Percentiles rank a stretch among this genome's conserved stretches.
phyloP scores from a whole-genome alignment of 2,888 invertebrate species.

The Temnothorax unifasciatus region DNA sequence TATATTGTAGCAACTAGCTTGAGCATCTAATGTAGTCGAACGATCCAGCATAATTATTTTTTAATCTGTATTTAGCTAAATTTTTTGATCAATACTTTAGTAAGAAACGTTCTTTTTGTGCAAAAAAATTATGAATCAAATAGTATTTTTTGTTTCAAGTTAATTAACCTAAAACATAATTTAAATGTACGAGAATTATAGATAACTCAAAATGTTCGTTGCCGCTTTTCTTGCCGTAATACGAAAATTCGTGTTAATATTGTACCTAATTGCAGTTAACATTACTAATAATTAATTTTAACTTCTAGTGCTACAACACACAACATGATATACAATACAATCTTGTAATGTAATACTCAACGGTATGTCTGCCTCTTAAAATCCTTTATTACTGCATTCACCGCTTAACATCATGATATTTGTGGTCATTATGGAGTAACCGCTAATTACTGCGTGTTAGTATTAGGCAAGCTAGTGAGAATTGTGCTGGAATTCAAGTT shows the following conservation, averaged over 20 bases:
- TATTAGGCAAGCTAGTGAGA: neutral
- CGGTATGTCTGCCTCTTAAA: conserved; percentile 1
- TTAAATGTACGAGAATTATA: neutral
- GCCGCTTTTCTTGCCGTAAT: neutral
- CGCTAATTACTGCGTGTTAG: neutral
- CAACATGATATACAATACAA: neutral
- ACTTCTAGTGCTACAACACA: neutral
- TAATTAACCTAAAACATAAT: neutral
- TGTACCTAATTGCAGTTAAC: neutral
- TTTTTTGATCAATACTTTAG: neutral
- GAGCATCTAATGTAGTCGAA: neutral
- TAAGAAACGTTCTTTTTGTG: neutral
- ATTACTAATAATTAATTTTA: neutral
- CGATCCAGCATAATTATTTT: neutral
- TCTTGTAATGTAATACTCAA: neutral
- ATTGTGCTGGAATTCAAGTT: neutral
- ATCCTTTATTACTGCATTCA: neutral
- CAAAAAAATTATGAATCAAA: neutral
- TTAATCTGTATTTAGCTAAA: neutral
- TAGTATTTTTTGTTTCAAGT: neutral
- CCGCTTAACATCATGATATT: conserved; percentile 5
- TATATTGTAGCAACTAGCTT: neutral
- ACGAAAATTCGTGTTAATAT: neutral
- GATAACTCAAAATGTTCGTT: neutral
- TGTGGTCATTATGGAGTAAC: neutral